Evolutionary conservation across 2,888 invertebrate species (phyloP), one percentile per base, ranked within the genome.

Genomic region (Thymelicus acteon): DNA sequence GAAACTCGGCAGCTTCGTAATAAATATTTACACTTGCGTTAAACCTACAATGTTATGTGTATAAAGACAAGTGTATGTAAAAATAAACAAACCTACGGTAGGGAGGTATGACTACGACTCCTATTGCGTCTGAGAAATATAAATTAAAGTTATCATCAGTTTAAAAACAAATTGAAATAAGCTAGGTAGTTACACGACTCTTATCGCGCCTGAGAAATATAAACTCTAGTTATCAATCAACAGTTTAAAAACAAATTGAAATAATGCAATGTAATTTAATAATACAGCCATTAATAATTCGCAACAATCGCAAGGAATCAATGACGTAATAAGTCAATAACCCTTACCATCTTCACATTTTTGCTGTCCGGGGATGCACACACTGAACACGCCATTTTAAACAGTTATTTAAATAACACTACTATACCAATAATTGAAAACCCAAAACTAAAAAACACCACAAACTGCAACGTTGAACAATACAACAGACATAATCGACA

Each of bases 291-390:
- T 62, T 1, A 19, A 54, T 63, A 52, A 72, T 67, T 57, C 15
- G 48, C 15, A 63, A 58, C 15, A 31, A 67, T 66, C 62, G 49
- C 8, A 31, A 31, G 31, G 52, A 52, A 7, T 7, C 31, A 57
- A 60, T 67, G 67, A 67, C 24, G 47, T 52, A 72, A 72, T 19
- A 63, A 31, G 12, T 60, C 31, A n/a, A 15, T 69, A 52, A 71
- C 68, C 83, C 89, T 85, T 76, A 89, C 90, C 87, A 85, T 88
- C 82, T 84, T 87, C 40, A 84, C 80, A 1, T 84, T 78, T 75
- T 85, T 87, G 60, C 79, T 81, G 0, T 85, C 85, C 40, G 81
- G 78, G 73, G 81, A 81, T 76, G 84, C 72, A 77, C 91, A 91
- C 60, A 85, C 74, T 10, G 86, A 77, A 72, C 91, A 91, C 80